Evolutionary conservation across 2,113 vertebrate species (phyloP).

Genomic region (Oreochromis aureus): DNA sequence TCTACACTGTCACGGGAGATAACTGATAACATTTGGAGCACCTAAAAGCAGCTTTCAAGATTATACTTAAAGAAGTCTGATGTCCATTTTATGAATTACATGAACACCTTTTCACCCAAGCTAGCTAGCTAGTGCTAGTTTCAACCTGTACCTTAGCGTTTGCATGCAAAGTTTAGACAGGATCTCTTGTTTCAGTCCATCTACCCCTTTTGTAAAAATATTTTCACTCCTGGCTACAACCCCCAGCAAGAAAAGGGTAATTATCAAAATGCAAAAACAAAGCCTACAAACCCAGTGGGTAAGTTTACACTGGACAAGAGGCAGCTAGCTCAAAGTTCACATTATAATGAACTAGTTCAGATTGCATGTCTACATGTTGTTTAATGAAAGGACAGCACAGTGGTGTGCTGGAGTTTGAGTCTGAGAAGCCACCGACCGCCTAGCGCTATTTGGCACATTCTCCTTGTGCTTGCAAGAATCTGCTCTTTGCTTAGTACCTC

Average conservation of each 20-base stretch:
- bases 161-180: background rate
- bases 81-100: background rate
- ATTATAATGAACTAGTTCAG: background rate
- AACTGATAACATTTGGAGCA: background rate
- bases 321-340: background rate
- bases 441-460: background rate
- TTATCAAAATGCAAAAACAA: background rate
- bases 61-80: background rate
- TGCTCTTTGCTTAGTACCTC: background rate
- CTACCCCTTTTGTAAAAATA: background rate
- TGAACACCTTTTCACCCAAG: background rate
- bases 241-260: background rate
- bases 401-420: background rate
- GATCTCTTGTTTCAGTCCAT: background rate
- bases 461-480: background rate
- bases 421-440: background rate
- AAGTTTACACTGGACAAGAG: background rate
- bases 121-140: background rate
- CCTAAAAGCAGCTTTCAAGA: background rate
- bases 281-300: background rate
- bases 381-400: background rate
- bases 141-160: background rate
- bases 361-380: background rate
- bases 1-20: background rate
- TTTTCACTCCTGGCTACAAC: background rate